phyloP scores from a whole-genome alignment of 53 echinoderm and acorn worm species.

The Mesocentrotus franciscanus region DNA sequence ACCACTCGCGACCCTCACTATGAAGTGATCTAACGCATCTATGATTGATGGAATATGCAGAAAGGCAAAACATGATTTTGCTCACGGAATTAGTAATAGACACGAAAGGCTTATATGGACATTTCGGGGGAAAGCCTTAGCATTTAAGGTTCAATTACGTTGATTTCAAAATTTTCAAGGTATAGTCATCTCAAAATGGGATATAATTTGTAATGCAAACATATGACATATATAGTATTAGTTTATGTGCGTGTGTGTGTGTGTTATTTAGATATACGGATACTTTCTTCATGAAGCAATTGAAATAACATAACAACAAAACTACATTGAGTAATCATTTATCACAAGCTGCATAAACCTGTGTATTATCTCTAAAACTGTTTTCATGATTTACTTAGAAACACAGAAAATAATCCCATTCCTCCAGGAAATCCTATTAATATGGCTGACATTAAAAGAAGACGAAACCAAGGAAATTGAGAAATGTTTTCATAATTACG shows the following conservation, averaged over 20 bases:
- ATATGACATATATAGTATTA: background rate
- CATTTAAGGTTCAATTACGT: background rate
- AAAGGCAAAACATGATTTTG: background rate
- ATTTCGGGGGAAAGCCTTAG: background rate
- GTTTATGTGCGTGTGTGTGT: background rate
- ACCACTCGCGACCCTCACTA: background rate
- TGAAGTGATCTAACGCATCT: background rate
- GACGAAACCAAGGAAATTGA: background rate
- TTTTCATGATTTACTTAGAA: too few relatives aligned
- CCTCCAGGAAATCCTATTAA: background rate
- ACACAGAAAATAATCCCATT: too few relatives aligned
- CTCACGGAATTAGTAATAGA: background rate
- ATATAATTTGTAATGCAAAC: background rate
- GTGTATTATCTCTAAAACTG: too few relatives aligned
- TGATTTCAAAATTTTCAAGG: background rate
- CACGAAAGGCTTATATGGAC: background rate
- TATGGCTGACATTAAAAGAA: background rate
- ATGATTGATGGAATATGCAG: conserved; percentile 4
- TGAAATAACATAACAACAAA: background rate
- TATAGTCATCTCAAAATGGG: background rate
- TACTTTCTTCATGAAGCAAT: background rate
- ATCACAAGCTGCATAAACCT: too few relatives aligned
- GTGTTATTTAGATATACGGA: background rate
- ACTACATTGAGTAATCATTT: background rate
- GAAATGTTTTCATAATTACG: conserved; percentile 28